phyloP scores from a whole-genome alignment of 2,797 vertebrate genomes.

The Aulostomus chinensis region DNA sequence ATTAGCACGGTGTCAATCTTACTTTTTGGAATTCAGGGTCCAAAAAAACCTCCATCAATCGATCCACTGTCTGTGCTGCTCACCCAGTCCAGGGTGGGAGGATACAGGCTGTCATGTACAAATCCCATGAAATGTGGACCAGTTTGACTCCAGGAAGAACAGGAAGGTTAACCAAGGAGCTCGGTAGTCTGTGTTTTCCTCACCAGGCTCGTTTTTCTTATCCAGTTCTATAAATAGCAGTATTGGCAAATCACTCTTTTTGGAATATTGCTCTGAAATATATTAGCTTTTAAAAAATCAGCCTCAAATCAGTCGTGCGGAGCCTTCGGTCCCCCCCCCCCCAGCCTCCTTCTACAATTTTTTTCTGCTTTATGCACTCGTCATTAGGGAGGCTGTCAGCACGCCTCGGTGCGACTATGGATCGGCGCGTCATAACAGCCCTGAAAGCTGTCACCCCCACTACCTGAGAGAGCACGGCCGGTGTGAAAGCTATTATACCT shows the following conservation, averaged over 20 bases:
- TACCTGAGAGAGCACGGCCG: constrained; percentile 50
- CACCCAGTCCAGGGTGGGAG: no score
- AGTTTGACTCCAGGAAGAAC: no score
- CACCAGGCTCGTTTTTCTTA: no score
- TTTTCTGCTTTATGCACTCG: constrained; percentile 51
- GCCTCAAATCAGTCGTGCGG: no score
- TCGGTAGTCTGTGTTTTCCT: no score
- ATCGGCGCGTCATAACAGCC: constrained; percentile 72
- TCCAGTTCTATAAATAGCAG: constrained; percentile 3
- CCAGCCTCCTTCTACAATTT: constrained; percentile 6
- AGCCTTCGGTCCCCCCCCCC: not conserved
- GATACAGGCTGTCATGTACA: no score
- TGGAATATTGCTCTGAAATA: constrained; percentile 9
- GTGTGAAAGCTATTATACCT: constrained; percentile 69
- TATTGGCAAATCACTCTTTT: constrained; percentile 12
- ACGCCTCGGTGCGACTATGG: constrained; percentile 63
- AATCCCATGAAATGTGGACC: no score
- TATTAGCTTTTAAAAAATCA: not conserved
- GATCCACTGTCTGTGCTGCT: no score
- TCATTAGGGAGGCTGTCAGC: constrained; percentile 75
- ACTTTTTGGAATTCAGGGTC: no score
- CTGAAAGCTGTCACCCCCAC: constrained; percentile 61
- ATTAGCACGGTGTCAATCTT: no score
- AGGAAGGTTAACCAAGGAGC: no score
- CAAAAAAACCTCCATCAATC: no score